These are phyloP conservation scores for Hyphantria cunea DNA, from an alignment of 1,140 invertebrate genomes.

Conservation along the genomic window DNA sequence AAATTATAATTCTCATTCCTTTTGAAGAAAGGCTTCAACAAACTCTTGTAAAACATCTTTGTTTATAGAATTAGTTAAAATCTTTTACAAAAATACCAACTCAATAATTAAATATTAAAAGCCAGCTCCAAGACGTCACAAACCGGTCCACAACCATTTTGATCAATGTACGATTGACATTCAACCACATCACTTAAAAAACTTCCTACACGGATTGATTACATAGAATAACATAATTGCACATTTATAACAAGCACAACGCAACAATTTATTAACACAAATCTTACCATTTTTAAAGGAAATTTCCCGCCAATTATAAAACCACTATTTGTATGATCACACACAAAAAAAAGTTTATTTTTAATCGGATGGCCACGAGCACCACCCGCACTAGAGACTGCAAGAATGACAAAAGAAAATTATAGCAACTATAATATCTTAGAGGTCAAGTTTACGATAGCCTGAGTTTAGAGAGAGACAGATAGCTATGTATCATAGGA, in stretches of 20 bases:
- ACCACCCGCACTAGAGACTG: constrained; percentile 39
- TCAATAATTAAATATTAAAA: constrained; percentile 3
- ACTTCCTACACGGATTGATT: constrained; percentile 22
- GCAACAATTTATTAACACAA: constrained; percentile 13
- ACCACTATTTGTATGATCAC: constrained; percentile 19
- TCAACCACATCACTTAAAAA: constrained; percentile 18
- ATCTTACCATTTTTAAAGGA: constrained; percentile 40
- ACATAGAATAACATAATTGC: constrained; percentile 21
- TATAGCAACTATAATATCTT: constrained; percentile 43
- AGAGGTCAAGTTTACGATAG: constrained; percentile 66
- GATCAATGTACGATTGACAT: constrained; percentile 15
- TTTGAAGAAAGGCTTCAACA: too few relatives aligned
- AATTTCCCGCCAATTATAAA: constrained; percentile 20
- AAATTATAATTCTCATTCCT: too few relatives aligned
- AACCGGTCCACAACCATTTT: constrained; percentile 26
- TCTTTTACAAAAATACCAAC: too few relatives aligned
- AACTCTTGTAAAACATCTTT: too few relatives aligned
- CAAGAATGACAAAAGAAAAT: constrained; percentile 49
- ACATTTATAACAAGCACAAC: constrained; percentile 22
- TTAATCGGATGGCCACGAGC: constrained; percentile 29
- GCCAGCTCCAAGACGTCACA: constrained; percentile 7
- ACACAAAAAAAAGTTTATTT: constrained; percentile 29
- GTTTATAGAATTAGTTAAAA: too few relatives aligned
- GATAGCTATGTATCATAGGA: constrained; percentile 25
- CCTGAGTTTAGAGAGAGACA: constrained; percentile 38